A percentile compares a stretch with the other conserved stretches of the same genome.
phyloP scores from a whole-genome alignment of 2,888 invertebrate species.

The Meteorus cinctellus region DNA sequence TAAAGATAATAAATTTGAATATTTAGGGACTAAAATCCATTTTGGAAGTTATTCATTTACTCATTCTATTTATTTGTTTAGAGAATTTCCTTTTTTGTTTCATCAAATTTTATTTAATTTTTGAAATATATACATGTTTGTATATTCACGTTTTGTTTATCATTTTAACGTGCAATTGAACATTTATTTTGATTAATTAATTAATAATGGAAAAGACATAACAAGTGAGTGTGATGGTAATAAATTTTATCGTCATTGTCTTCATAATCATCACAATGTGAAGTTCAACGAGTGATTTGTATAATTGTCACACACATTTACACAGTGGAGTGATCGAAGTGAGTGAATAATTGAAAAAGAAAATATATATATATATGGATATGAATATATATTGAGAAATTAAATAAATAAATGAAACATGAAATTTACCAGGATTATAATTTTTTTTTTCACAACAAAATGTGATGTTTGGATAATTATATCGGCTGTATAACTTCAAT shows the following conservation, averaged over 20 bases:
- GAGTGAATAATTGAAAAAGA: conserved; percentile 9
- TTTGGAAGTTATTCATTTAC: conserved; percentile 10
- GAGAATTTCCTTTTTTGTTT: neutral
- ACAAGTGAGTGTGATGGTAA: neutral
- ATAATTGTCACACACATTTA: neutral
- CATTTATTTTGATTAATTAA: neutral
- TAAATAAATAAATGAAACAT: neutral
- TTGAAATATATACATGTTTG: neutral
- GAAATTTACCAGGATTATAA: conserved; percentile 17
- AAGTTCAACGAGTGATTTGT: neutral
- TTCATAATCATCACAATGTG: neutral
- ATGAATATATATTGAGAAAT: neutral
- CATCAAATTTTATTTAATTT: neutral
- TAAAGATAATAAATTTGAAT: conserved; percentile 11
- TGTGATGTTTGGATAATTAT: conserved; percentile 19
- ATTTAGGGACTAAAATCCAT: conserved; percentile 30
- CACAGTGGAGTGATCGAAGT: conserved; percentile 16
- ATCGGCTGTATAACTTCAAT: neutral
- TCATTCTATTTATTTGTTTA: neutral
- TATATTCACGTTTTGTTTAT: neutral
- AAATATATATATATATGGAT: neutral
- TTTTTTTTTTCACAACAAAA: conserved; percentile 5
- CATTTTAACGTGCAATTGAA: neutral
- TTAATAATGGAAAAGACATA: neutral
- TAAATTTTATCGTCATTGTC: neutral